Conservation (phyloP, 1,140 invertebrate species). For the Drosophila pandora region DNA sequence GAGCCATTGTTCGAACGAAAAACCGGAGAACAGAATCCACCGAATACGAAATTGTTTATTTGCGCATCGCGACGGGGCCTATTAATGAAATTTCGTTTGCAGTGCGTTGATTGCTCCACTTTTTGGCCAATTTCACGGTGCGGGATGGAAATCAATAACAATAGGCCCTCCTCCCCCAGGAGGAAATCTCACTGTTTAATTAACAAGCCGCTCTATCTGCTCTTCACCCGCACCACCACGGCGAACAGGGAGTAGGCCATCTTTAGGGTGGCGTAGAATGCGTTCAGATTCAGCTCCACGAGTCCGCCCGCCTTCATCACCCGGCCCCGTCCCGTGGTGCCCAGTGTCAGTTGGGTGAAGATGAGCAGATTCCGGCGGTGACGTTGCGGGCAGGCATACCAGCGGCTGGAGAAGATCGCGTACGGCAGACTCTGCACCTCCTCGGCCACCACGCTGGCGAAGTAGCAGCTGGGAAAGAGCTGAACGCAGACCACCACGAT, state of each 20-base stretch:
- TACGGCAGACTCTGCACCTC: constrained; percentile 49
- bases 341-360: constrained; percentile 55
- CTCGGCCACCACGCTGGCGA: constrained; percentile 54
- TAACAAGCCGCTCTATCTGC: constrained; percentile 34
- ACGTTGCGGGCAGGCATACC: constrained; percentile 39
- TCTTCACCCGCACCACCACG: constrained; percentile 38
- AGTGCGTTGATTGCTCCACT: constrained; percentile 58
- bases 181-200: constrained; percentile 44
- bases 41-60: constrained; percentile 59
- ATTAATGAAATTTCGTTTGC: constrained; percentile 71
- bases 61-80: constrained; percentile 68
- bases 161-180: constrained; percentile 6
- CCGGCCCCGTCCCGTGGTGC: neutral
- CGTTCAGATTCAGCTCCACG: constrained; percentile 57
- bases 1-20: constrained; percentile 47
- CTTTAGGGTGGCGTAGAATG: constrained; percentile 66
- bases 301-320: constrained; percentile 60
- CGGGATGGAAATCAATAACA: constrained; percentile 47
- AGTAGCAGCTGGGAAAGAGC: constrained; percentile 72
- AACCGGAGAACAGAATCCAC: constrained; percentile 13
- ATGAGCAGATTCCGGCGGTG: constrained; percentile 38
- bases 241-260: constrained; percentile 74
- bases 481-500: constrained; percentile 54
- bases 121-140: constrained; percentile 17
- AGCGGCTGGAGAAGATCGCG: constrained; percentile 67